Percentiles rank a stretch among this genome's conserved stretches.
These are phyloP conservation scores for Cyanoderma ruficeps DNA, from an alignment of 2,113 vertebrate species.

Conservation along the genomic window DNA sequence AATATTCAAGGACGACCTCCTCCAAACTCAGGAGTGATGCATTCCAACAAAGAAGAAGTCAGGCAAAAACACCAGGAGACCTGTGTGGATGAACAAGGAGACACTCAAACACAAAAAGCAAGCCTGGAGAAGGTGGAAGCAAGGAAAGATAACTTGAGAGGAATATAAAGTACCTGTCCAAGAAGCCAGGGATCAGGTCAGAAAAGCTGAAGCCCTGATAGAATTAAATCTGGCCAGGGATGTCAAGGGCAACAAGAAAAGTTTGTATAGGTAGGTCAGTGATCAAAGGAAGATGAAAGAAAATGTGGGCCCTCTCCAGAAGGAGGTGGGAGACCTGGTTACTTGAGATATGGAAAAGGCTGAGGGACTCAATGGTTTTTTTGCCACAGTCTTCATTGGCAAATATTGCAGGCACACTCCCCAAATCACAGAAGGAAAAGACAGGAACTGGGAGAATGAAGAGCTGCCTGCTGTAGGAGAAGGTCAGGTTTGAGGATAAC, in stretches of 20 bases:
- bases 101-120: not conserved
- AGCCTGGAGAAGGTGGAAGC: not conserved
- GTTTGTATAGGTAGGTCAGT: not conserved
- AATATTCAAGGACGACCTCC: not conserved
- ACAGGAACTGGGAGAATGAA: not conserved
- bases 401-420: not conserved
- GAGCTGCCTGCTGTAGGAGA: not conserved
- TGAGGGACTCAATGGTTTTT: not conserved
- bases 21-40: not conserved
- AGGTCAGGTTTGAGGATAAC: not conserved
- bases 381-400: not conserved
- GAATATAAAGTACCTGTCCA: not conserved
- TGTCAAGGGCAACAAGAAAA: not conserved
- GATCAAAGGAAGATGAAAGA: not conserved
- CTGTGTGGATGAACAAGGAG: not conserved
- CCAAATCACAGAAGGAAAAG: not conserved
- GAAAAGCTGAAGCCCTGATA: not conserved
- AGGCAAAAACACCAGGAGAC: not conserved
- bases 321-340: not conserved
- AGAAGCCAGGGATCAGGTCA: not conserved
- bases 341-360: not conserved
- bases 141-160: not conserved
- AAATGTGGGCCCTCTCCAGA: not conserved
- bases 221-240: not conserved
- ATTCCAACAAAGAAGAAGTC: not conserved